Conservation (phyloP, 2,797 vertebrate species). For the Tiaroga cobitis region DNA sequence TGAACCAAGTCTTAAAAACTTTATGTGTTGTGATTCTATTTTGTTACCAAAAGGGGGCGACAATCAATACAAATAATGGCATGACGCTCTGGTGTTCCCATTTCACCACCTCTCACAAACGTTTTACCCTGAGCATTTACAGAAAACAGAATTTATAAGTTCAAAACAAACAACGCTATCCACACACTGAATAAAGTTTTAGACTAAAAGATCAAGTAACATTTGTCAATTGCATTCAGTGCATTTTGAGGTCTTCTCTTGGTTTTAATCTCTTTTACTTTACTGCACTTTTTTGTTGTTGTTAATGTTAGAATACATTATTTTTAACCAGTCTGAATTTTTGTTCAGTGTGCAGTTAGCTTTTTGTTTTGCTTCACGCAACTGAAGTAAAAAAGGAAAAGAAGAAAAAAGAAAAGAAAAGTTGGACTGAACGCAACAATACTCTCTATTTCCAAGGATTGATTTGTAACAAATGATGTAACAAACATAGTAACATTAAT, state of each 20-base stretch:
- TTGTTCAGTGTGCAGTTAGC: background rate
- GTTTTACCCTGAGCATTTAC: background rate
- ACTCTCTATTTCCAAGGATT: background rate
- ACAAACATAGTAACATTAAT: background rate
- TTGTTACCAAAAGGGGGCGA: constrained; percentile 66
- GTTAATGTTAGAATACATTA: too few relatives aligned
- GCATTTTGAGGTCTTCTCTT: background rate
- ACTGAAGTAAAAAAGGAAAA: background rate
- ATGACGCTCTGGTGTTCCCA: background rate
- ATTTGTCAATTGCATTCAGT: background rate
- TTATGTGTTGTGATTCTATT: constrained; percentile 45
- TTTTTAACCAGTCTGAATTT: background rate
- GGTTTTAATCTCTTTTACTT: background rate
- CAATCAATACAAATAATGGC: constrained; percentile 28
- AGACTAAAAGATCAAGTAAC: background rate
- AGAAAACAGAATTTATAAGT: background rate
- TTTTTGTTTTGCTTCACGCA: background rate
- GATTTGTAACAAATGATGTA: background rate
- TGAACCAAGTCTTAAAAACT: background rate
- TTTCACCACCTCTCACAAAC: background rate
- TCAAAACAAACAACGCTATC: background rate
- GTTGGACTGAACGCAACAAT: background rate
- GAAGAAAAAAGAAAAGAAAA: too few relatives aligned
- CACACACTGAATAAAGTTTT: background rate
- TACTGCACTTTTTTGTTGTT: too few relatives aligned